Evolutionary conservation across 2,797 vertebrate genomes (phyloP).

Genomic region (Odontamblyopus lacepedii): DNA sequence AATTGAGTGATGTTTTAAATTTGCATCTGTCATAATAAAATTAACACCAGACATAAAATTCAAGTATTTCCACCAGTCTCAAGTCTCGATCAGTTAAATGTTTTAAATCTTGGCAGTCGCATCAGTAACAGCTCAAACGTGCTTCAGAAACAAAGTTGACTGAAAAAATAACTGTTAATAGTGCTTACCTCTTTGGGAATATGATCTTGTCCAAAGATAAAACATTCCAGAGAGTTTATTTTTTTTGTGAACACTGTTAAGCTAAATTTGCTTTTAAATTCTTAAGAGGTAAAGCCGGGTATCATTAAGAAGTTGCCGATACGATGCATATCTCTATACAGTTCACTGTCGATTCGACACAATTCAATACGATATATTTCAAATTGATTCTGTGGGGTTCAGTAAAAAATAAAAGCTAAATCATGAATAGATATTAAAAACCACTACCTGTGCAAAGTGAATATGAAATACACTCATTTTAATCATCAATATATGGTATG

Average conservation of each 20-base stretch:
- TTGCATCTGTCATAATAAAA: not conserved
- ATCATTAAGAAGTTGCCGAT: too few species aligned
- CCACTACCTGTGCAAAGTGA: too few species aligned
- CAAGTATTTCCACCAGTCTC: not conserved
- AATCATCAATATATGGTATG: too few species aligned
- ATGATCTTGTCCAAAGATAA: not conserved
- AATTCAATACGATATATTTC: too few species aligned
- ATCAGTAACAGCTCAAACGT: not conserved
- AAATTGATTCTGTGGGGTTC: too few species aligned
- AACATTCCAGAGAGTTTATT: not conserved
- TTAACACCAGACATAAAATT: not conserved
- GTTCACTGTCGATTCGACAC: too few species aligned
- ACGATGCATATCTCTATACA: too few species aligned
- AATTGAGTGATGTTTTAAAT: not conserved
- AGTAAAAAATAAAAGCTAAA: too few species aligned
- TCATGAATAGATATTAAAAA: too few species aligned
- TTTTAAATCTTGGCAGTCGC: not conserved
- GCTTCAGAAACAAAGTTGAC: constrained; percentile 11
- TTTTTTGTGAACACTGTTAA: not conserved
- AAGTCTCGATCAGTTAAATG: too few species aligned
- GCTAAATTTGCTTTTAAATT: not conserved
- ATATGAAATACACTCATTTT: too few species aligned
- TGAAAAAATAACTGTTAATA: not conserved
- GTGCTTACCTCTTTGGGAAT: constrained; percentile 12
- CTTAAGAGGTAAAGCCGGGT: too few species aligned